A percentile compares a stretch with the other conserved stretches of the same genome.
Evolutionary conservation across 2,113 vertebrate species (phyloP).

Genomic region (Condylura cristata): DNA sequence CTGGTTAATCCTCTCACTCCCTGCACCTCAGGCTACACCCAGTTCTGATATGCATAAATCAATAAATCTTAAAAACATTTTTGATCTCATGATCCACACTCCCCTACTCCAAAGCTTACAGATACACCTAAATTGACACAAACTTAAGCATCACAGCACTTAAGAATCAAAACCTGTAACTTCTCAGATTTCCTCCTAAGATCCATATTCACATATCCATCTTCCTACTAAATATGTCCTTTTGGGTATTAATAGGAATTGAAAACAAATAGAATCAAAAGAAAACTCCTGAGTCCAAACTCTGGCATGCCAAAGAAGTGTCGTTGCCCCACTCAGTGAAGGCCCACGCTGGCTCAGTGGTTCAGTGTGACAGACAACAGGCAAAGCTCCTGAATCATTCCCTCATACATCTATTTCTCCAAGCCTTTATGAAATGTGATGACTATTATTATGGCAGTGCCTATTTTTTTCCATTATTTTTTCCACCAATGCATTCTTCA

Average conservation of each 20-base stretch:
- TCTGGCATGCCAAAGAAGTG: not conserved
- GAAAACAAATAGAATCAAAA: not conserved
- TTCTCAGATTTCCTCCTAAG: not conserved
- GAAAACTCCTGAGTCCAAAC: not conserved
- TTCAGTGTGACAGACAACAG: not conserved
- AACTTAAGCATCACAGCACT: not conserved
- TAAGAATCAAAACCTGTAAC: not conserved
- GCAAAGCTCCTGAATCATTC: not conserved
- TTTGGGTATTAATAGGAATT: not conserved
- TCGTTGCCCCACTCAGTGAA: not conserved
- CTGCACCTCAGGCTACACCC: too few species aligned
- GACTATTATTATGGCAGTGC: not conserved
- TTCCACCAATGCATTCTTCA: not conserved
- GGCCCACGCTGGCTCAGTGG: not conserved
- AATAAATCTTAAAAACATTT: too few species aligned
- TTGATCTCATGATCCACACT: not conserved
- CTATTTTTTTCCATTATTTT: not conserved
- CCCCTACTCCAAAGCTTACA: not conserved
- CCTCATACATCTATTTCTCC: not conserved
- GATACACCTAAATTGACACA: not conserved
- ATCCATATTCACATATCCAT: not conserved
- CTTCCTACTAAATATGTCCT: not conserved
- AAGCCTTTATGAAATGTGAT: conserved; percentile 13
- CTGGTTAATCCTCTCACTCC: too few species aligned
- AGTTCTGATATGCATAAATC: too few species aligned